These are phyloP conservation scores for Trachymyrmex septentrionalis DNA, from an alignment of 1,140 invertebrate species.

Conservation along the genomic window DNA sequence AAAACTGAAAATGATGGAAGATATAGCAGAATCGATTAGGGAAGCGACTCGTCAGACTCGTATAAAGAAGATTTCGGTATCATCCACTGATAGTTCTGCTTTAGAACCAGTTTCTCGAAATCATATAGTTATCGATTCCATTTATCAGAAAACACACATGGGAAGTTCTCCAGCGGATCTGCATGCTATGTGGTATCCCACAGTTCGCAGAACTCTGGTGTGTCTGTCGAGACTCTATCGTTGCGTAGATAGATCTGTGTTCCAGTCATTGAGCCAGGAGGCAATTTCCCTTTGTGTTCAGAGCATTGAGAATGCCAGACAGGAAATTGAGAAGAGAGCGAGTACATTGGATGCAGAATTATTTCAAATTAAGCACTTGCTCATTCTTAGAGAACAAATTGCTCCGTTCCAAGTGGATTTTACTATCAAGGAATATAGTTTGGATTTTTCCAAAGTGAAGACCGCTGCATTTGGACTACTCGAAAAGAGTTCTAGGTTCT, in stretches of 20 bases:
- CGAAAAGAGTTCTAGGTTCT: slow-evolving; percentile 94
- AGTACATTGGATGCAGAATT: slow-evolving; percentile 96
- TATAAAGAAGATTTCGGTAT: slow-evolving; percentile 82
- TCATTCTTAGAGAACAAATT: slow-evolving; percentile 99
- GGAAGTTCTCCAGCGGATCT: slow-evolving; percentile 96
- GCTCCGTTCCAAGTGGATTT: slow-evolving; percentile 99
- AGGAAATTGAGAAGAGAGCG: slow-evolving; percentile 90
- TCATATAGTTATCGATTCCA: slow-evolving; percentile 82
- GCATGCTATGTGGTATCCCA: slow-evolving; percentile 99
- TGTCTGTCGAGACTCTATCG: slow-evolving; percentile 98
- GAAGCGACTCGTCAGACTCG: slow-evolving; percentile 81
- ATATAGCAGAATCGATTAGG: slow-evolving; percentile 84
- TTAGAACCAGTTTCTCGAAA: slow-evolving; percentile 79
- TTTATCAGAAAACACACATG: slow-evolving; percentile 78
- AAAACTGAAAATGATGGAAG: slow-evolving; percentile 98
- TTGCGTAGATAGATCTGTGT: slow-evolving; percentile 97
- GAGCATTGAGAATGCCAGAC: slow-evolving; percentile 93
- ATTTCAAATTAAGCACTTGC: slow-evolving; percentile 99
- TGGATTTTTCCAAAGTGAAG: slow-evolving; percentile 97
- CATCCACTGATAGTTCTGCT: slow-evolving; percentile 76
- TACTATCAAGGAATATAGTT: slow-evolving; percentile 95
- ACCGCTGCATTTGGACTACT: slow-evolving; percentile 95
- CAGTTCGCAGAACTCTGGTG: slow-evolving; percentile 96
- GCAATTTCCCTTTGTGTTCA: slow-evolving; percentile 96
- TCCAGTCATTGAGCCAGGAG: slow-evolving; percentile 98